Conservation (phyloP, 1,140 invertebrate genomes). For the Pteromalus puparum region DNA sequence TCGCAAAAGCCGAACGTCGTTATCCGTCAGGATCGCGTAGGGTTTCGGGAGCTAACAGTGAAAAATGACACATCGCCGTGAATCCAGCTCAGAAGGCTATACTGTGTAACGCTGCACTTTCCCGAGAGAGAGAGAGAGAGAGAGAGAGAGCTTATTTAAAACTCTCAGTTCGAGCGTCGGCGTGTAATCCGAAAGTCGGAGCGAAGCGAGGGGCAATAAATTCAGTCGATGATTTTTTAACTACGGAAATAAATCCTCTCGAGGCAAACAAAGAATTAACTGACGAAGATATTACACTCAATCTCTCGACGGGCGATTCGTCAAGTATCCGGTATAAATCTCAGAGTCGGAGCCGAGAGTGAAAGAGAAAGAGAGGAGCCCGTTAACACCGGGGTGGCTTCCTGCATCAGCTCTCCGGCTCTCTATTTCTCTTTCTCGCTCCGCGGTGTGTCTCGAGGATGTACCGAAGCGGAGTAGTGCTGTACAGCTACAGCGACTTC, state of each 20-base stretch:
- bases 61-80: constrained; percentile 9
- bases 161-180: constrained; percentile 3
- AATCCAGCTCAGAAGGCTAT: background rate
- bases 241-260: constrained; percentile 40
- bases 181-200: constrained; percentile 26
- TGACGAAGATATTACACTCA: constrained; percentile 31
- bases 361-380: background rate
- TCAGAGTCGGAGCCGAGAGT: background rate
- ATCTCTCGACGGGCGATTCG: constrained; percentile 47
- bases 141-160: constrained; percentile 24
- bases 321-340: constrained; percentile 51
- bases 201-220: constrained; percentile 35
- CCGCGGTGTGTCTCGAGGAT: constrained; percentile 30
- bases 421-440: background rate
- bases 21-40: background rate
- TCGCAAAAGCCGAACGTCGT: background rate
- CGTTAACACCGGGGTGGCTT: constrained; percentile 50
- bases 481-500: constrained; percentile 44
- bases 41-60: background rate
- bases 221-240: constrained; percentile 49
- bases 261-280: constrained; percentile 48
- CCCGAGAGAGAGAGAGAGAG: background rate
- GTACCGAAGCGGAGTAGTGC: constrained; percentile 22
- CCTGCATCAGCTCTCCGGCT: constrained; percentile 2
- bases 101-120: background rate